Percentiles rank a stretch among this genome's conserved stretches.
These are phyloP conservation scores for Pelochelys cantorii DNA, from an alignment of 2,797 vertebrate species.

Conservation along the genomic window DNA sequence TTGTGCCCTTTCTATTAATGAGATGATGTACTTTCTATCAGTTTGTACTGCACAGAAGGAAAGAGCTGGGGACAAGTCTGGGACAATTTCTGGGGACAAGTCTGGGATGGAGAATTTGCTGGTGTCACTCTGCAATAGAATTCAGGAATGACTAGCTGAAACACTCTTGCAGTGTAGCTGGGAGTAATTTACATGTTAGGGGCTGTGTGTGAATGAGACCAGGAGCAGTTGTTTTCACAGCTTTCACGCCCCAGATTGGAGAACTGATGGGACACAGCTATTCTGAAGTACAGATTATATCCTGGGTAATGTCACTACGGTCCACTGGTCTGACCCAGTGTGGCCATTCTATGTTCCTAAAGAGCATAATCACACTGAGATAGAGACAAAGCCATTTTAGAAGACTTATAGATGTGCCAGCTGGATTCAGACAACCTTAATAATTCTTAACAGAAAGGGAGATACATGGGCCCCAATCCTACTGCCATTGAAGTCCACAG, in stretches of 20 bases:
- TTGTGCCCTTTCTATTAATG: background rate
- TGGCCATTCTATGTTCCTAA: background rate
- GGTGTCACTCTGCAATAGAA: background rate
- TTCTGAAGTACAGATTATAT: background rate
- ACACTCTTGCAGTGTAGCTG: background rate
- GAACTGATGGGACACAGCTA: background rate
- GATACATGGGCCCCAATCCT: background rate
- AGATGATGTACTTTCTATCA: background rate
- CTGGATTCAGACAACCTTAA: background rate
- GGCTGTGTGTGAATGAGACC: background rate
- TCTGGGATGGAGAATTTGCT: background rate
- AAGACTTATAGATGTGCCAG: background rate
- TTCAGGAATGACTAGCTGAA: background rate
- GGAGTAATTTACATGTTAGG: background rate
- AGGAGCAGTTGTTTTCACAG: background rate
- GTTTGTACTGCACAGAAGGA: background rate
- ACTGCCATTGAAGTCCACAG: background rate
- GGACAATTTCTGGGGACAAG: background rate
- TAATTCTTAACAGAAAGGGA: background rate
- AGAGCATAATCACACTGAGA: background rate
- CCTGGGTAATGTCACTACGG: background rate
- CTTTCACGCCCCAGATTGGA: background rate
- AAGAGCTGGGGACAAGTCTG: background rate
- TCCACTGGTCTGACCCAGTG: too few relatives aligned
- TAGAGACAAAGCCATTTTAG: background rate